phyloP scores from a whole-genome alignment of 2,113 vertebrate genomes.

The Cyprinodon tularosa region DNA sequence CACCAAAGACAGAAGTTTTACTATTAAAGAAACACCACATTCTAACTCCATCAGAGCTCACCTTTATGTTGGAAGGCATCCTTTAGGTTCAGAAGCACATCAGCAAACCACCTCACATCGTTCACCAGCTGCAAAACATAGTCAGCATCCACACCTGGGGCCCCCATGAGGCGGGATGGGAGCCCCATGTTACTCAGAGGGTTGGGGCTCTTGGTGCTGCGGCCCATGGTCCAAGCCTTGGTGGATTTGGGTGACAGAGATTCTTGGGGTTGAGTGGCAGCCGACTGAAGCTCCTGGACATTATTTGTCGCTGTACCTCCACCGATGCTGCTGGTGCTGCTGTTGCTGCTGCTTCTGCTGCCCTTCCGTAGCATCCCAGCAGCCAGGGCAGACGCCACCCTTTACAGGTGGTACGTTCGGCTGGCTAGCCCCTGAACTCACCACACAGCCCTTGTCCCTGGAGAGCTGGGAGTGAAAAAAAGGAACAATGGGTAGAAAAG shows the following conservation, averaged over 20 bases:
- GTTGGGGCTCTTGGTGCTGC: constrained; percentile 79
- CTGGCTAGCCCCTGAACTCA: constrained; percentile 59
- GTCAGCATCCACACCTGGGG: constrained; percentile 85
- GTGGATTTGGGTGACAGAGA: constrained; percentile 74
- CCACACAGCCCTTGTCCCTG: constrained; percentile 42
- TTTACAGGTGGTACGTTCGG: constrained; percentile 30
- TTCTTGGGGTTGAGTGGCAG: constrained; percentile 79
- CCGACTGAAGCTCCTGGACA: constrained; percentile 78
- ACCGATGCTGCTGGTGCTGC: constrained; percentile 46
- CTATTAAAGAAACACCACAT: constrained; percentile 59
- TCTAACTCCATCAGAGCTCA: constrained; percentile 84
- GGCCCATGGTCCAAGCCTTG: constrained; percentile 85
- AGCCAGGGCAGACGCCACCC: constrained; percentile 45
- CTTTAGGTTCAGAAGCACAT: constrained; percentile 91
- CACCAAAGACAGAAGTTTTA: background rate
- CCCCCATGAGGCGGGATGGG: constrained; percentile 77
- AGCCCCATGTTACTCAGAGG: constrained; percentile 81
- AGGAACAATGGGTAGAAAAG: background rate
- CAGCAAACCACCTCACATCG: constrained; percentile 92
- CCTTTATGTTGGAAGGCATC: constrained; percentile 88
- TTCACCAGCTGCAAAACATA: constrained; percentile 95
- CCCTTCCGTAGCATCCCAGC: constrained; percentile 90
- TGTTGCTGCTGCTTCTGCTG: constrained; percentile 68
- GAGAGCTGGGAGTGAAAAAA: constrained; percentile 36
- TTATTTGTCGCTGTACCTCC: constrained; percentile 74